Evolutionary conservation across 2,888 invertebrate species (phyloP).

Genomic region (Herminia tarsipennalis): DNA sequence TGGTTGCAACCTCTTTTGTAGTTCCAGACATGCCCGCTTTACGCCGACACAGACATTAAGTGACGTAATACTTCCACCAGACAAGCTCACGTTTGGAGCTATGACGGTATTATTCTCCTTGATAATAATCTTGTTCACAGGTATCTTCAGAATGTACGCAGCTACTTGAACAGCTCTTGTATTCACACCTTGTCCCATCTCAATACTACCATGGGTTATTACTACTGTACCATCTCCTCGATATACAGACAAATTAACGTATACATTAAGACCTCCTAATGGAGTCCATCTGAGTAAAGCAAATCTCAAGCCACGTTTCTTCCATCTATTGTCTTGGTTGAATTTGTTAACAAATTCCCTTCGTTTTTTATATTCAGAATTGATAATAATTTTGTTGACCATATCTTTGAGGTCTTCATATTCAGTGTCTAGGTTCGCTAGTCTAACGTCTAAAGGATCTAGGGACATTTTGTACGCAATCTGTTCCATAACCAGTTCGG

Average conservation of each 20-base stretch:
- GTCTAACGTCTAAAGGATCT: slow-evolving; percentile 85
- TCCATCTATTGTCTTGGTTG: slow-evolving; percentile 89
- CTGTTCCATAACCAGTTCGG: slow-evolving; percentile 87
- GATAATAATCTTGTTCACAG: slow-evolving; percentile 32
- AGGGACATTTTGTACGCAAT: slow-evolving; percentile 79
- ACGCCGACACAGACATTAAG: slow-evolving; percentile 61
- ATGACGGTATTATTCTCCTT: slow-evolving; percentile 35
- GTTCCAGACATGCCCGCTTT: slow-evolving; percentile 48
- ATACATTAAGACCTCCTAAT: slow-evolving; percentile 51
- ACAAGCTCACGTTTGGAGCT: slow-evolving; percentile 26
- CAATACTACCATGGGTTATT: slow-evolving; percentile 87
- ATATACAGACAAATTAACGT: slow-evolving; percentile 86
- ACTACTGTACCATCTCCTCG: slow-evolving; percentile 88
- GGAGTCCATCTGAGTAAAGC: slow-evolving; percentile 86
- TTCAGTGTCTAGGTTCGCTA: slow-evolving; percentile 73
- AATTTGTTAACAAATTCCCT: slow-evolving; percentile 78
- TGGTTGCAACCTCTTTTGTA: slow-evolving; percentile 61
- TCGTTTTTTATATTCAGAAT: slow-evolving; percentile 81
- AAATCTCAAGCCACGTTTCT: slow-evolving; percentile 87
- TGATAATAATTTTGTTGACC: slow-evolving; percentile 78
- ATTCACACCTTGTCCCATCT: slow-evolving; percentile 92
- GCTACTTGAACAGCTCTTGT: slow-evolving; percentile 90
- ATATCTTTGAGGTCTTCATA: slow-evolving; percentile 64
- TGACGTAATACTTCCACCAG: slow-evolving; percentile 54
- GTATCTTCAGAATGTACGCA: slow-evolving; percentile 26